phyloP scores from a whole-genome alignment of 2,888 invertebrate genomes.

The Caenorhabditis sp. region DNA sequence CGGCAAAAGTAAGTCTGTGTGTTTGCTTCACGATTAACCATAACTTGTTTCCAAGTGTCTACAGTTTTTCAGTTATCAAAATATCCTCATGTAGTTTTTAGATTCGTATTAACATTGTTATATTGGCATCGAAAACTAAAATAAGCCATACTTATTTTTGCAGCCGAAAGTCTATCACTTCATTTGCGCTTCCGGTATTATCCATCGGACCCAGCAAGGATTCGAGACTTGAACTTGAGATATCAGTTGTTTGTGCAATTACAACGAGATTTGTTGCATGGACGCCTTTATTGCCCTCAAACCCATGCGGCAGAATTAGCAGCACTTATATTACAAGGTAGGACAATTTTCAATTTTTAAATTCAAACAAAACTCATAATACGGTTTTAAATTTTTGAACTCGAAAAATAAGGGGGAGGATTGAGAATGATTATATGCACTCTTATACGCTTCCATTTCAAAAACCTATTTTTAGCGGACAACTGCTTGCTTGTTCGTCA shows the following conservation, averaged over 20 bases:
- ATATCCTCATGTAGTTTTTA: too few species aligned
- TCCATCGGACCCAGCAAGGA: constrained; percentile 88
- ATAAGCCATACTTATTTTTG: constrained; percentile 7
- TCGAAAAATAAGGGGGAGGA: too few species aligned
- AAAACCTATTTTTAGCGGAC: background rate
- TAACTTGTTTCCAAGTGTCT: background rate
- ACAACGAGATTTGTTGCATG: constrained; percentile 91
- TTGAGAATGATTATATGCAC: too few species aligned
- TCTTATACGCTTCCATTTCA: background rate
- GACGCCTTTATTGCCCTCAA: constrained; percentile 88
- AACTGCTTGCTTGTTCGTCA: too few species aligned
- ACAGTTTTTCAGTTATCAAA: too few species aligned
- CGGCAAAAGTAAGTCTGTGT: constrained; percentile 40
- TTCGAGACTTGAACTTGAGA: constrained; percentile 90
- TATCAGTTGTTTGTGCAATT: constrained; percentile 93
- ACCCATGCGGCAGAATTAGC: constrained; percentile 56
- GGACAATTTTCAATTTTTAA: constrained; percentile 26
- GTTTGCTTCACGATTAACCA: background rate
- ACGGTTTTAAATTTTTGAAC: too few species aligned
- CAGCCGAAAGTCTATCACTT: constrained; percentile 78
- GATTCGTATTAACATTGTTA: too few species aligned
- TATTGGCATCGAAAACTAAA: background rate
- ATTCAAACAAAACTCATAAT: too few species aligned
- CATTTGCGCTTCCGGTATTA: constrained; percentile 98
- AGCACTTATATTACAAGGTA: constrained; percentile 60